Evolutionary conservation across 2,888 invertebrate genomes (phyloP), one percentile per base, ranked within the genome.

Genomic region (Allophyes oxyacanthae): DNA sequence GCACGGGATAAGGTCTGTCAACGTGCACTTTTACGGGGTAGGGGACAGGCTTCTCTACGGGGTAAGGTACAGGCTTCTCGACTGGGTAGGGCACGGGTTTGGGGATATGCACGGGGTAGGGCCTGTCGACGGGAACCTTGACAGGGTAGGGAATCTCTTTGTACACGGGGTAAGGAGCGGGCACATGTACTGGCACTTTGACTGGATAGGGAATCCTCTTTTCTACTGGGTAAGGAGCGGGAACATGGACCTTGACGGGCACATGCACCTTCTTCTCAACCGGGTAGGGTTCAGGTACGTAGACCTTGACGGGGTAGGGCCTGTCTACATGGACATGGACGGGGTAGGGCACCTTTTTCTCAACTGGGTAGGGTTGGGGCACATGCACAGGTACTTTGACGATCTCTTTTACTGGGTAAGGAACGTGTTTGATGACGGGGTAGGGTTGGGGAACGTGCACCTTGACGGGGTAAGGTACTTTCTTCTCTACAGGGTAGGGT

Each of bases 301-400:
- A 94, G 2, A 95, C 95, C 69, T 94, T 94, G 67, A 90, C 90
- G 72, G 94, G 94, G 6, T 85, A 83, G 25, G 94, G 94, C 78
- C 94, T 94, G 83, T 94, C 94, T 68, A 94, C 94, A 8, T 82
- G 94, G 2, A 94, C 92, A 64, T 94, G 94, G 2, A 94, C 94
- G 50, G 94, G 95, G 88, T 93, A 93, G 32, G 95, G 95, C 30
- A 95, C 87, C 67, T 94, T 94, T 83, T 94, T 95, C 62, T 95
- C 96, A 15, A 96, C 96, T 25, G 96, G 96, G 90, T 96, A 96
- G 44, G 96, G 96, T 61, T 95, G 95, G 28, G 96, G 96, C 46
- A 96, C 95, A 58, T 95, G 95, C 8, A 95, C 94, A 60, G 95
- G 95, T 66, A 95, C 92, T 86, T 95, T 95, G 36, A 95, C 91